Evolutionary conservation across 2,888 invertebrate genomes (phyloP).

Genomic region (Tenthredo notha): DNA sequence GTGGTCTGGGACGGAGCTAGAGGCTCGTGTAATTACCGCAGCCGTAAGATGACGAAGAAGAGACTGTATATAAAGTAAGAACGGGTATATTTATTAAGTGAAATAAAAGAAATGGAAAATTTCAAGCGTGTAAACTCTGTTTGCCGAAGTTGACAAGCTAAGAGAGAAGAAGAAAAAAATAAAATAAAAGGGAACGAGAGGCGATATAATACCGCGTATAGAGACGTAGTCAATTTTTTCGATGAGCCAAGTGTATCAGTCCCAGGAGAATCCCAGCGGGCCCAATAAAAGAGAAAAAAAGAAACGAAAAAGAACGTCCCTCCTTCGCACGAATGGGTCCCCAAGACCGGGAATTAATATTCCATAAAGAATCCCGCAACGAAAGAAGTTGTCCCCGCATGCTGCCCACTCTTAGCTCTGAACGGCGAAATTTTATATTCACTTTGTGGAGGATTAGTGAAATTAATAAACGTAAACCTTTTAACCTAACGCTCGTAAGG

Average conservation of each 20-base stretch:
- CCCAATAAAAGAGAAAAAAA: background rate
- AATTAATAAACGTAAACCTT: constrained; percentile 77
- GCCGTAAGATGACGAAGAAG: constrained; percentile 22
- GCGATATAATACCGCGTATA: background rate
- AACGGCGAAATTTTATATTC: constrained; percentile 53
- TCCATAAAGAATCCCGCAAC: constrained; percentile 44
- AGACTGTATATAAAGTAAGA: background rate
- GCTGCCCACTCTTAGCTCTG: constrained; percentile 34
- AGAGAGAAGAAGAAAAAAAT: background rate
- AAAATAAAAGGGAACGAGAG: background rate
- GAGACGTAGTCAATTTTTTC: constrained; percentile 46
- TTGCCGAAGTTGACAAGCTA: background rate
- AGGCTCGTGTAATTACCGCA: constrained; percentile 10
- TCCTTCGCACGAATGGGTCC: constrained; percentile 16
- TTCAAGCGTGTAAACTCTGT: background rate
- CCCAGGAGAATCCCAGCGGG: background rate
- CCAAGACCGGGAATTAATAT: constrained; percentile 43
- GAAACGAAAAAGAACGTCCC: background rate
- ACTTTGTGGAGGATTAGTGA: constrained; percentile 68
- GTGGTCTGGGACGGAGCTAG: background rate
- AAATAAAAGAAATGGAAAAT: background rate
- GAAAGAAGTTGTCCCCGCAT: constrained; percentile 51
- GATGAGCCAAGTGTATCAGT: constrained; percentile 29
- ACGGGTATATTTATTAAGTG: background rate
- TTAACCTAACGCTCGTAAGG: constrained; percentile 72